These are phyloP conservation scores for Scaptomyza graminum DNA, from an alignment of 1,140 invertebrate species.

Conservation along the genomic window DNA sequence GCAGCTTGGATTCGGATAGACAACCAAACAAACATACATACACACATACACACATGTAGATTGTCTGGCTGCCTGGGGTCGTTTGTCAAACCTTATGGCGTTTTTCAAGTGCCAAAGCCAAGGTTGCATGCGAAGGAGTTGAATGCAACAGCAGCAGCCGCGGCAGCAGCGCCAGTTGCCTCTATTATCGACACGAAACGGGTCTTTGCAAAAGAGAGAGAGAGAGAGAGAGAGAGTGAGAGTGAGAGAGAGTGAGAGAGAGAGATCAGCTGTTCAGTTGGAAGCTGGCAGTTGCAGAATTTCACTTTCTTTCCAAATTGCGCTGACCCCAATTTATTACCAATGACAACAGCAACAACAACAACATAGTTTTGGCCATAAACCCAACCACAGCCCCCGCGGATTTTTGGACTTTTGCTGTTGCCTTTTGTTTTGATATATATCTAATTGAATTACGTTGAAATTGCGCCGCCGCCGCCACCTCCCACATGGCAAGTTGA, in stretches of 20 bases:
- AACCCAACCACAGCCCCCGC: constrained; percentile 42
- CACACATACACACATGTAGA: neutral
- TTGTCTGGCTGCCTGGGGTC: constrained; percentile 28
- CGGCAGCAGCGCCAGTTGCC: constrained; percentile 17
- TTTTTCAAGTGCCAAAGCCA: constrained; percentile 77
- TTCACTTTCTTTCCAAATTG: constrained; percentile 81
- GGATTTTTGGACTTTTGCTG: constrained; percentile 48
- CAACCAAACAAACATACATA: neutral
- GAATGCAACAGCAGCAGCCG: neutral
- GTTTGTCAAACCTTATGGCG: constrained; percentile 69
- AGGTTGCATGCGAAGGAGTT: constrained; percentile 57
- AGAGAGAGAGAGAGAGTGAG: neutral
- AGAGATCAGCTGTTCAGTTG: constrained; percentile 21
- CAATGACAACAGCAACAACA: constrained; percentile 41
- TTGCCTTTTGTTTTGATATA: constrained; percentile 69
- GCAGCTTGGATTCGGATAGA: constrained; percentile 30
- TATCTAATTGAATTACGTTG: constrained; percentile 78
- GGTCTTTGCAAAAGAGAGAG: constrained; percentile 23
- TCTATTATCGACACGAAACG: constrained; percentile 76
- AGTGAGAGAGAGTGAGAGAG: constrained; percentile 5
- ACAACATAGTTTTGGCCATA: constrained; percentile 19
- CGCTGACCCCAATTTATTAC: constrained; percentile 74
- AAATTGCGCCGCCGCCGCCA: no score
- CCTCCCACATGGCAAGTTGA: neutral
- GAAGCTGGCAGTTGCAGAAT: constrained; percentile 63